phyloP scores from a whole-genome alignment of 2,113 vertebrate species.

The Lamprologus sp. region DNA sequence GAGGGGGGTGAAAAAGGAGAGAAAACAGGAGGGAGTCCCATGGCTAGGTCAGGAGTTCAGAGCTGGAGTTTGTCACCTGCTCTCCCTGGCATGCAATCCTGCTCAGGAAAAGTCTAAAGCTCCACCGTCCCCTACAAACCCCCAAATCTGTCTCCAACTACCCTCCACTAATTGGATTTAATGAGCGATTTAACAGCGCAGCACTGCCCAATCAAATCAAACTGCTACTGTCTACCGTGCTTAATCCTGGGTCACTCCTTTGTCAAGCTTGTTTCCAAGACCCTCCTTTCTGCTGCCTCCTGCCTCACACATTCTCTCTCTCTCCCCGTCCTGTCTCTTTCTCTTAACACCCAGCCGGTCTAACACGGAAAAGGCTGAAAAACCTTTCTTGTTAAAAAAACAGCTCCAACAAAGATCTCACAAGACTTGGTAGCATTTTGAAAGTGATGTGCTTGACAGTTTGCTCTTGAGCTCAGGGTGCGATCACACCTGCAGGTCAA shows the following conservation, averaged over 20 bases:
- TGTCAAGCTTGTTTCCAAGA: neutral
- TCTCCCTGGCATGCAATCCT: slow-evolving; percentile 14
- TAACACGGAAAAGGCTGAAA: neutral
- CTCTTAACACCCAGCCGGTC: neutral
- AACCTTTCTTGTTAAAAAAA: neutral
- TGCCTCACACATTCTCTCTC: neutral
- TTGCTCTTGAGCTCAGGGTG: neutral
- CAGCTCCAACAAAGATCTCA: neutral
- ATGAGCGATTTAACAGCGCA: slow-evolving; percentile 74
- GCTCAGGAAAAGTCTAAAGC: neutral
- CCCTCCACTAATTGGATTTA: slow-evolving; percentile 73
- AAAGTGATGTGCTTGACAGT: neutral
- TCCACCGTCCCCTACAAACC: neutral
- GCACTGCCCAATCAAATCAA: slow-evolving; percentile 64
- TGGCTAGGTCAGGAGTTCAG: slow-evolving; percentile 33
- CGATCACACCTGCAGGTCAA: slow-evolving; percentile 13
- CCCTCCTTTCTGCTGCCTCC: neutral
- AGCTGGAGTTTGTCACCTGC: slow-evolving; percentile 24
- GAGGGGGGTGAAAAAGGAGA: neutral
- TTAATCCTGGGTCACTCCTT: slow-evolving; percentile 59
- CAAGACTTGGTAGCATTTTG: neutral
- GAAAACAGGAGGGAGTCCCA: neutral
- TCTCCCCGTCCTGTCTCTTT: neutral
- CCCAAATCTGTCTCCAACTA: neutral
- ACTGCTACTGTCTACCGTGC: slow-evolving; percentile 52